These are phyloP conservation scores for Plotosus lineatus DNA, from an alignment of 2,113 vertebrate genomes.

Conservation along the genomic window DNA sequence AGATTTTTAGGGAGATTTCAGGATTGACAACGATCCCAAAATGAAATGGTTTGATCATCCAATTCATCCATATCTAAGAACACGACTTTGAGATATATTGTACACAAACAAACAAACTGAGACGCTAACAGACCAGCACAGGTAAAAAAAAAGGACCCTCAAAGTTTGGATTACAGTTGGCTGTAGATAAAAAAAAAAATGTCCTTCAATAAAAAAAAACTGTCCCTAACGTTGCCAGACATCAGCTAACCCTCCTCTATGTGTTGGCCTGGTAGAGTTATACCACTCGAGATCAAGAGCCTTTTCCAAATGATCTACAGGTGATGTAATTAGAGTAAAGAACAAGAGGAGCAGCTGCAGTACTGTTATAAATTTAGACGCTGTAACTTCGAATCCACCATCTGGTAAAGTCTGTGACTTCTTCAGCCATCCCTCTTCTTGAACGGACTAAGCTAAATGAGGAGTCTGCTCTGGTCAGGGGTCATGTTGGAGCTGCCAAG, in stretches of 20 bases:
- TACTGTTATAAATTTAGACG: conserved; percentile 52
- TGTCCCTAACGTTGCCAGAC: neutral
- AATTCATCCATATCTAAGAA: too few relatives aligned
- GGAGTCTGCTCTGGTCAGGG: conserved; percentile 57
- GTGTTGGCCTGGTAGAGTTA: neutral
- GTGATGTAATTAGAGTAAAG: neutral
- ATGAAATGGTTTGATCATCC: too few relatives aligned
- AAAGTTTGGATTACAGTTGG: neutral
- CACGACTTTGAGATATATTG: too few relatives aligned
- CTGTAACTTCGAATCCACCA: conserved; percentile 51
- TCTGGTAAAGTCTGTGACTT: conserved; percentile 53
- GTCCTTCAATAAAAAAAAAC: too few relatives aligned
- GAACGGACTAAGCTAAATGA: conserved; percentile 57
- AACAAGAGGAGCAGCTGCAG: conserved; percentile 51
- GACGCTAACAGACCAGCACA: too few relatives aligned
- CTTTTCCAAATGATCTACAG: conserved; percentile 17
- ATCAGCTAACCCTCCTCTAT: neutral
- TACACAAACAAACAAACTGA: too few relatives aligned
- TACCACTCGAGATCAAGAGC: neutral
- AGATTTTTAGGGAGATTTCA: too few relatives aligned
- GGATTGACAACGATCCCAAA: too few relatives aligned
- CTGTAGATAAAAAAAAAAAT: neutral
- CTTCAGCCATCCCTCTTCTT: conserved; percentile 57
- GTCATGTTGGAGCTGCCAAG: conserved; percentile 30
- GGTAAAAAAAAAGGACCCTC: too few relatives aligned